Percentiles rank a stretch among this genome's conserved stretches.
Conservation (phyloP, 2,113 vertebrate species). For the Aegypius monachus region DNA sequence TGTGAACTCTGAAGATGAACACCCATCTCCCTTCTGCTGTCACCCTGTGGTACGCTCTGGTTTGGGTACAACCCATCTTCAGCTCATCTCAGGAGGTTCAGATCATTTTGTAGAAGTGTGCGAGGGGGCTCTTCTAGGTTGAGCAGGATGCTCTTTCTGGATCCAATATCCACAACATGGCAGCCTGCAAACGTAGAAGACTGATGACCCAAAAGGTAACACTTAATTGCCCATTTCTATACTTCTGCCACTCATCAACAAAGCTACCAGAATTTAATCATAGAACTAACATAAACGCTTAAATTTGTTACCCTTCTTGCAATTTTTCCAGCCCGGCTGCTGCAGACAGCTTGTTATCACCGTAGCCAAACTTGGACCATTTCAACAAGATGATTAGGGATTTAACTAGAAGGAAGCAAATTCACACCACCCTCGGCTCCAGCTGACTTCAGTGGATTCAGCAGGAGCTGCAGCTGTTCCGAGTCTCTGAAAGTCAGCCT, state of each 20-base stretch:
- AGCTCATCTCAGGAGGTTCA: background rate
- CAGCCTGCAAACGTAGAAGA: rapidly evolving
- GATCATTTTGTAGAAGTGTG: background rate
- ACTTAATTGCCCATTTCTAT: background rate
- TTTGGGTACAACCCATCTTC: background rate
- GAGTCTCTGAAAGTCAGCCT: background rate
- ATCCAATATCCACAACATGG: background rate
- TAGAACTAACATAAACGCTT: background rate
- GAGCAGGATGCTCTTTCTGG: background rate
- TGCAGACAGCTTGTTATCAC: background rate
- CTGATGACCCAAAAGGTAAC: background rate
- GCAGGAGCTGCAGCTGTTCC: background rate
- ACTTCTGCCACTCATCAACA: background rate
- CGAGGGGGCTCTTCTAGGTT: background rate
- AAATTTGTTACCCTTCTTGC: background rate
- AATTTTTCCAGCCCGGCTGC: background rate
- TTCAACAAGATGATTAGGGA: background rate
- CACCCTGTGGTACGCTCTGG: background rate
- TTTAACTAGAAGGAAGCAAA: background rate
- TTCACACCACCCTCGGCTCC: background rate
- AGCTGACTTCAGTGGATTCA: background rate
- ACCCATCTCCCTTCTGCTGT: background rate
- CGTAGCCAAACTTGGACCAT: background rate
- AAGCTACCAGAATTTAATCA: background rate
- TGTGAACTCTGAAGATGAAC: background rate